These are phyloP conservation scores for Cossypha heuglini DNA, from an alignment of 2,797 vertebrate species.

Conservation along the genomic window DNA sequence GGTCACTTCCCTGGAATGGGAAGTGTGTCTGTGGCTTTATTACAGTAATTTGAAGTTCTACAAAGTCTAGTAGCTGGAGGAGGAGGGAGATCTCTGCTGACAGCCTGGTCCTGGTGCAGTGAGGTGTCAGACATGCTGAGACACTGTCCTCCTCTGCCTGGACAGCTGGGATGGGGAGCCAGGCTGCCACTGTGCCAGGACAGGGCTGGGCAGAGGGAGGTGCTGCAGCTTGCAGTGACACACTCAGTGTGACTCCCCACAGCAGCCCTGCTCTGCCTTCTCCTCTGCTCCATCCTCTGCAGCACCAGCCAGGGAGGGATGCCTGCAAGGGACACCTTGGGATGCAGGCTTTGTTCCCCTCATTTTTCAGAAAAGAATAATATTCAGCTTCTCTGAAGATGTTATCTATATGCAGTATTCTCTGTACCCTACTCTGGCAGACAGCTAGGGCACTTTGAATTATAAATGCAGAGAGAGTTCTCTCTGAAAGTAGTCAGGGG, in stretches of 20 bases:
- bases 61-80: neutral
- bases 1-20: neutral
- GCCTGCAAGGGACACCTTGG: neutral
- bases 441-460: neutral
- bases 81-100: neutral
- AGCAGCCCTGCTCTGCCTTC: neutral
- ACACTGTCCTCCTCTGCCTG: neutral
- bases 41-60: neutral
- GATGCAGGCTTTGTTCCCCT: neutral
- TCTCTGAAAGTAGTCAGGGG: neutral
- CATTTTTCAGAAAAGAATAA: neutral
- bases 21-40: neutral
- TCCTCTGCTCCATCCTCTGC: neutral
- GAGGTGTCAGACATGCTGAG: neutral
- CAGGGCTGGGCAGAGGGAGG: neutral
- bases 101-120: fast-evolving
- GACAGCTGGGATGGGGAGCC: neutral
- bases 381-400: neutral
- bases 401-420: neutral
- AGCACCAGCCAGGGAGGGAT: fast-evolving
- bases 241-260: fast-evolving
- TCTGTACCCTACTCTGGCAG: neutral
- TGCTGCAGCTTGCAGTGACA: neutral
- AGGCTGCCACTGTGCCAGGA: neutral
- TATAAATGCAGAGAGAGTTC: neutral